Base-by-base conservation (phyloP, 2,113 vertebrate species). In the Prionailurus bengalensis region DNA sequence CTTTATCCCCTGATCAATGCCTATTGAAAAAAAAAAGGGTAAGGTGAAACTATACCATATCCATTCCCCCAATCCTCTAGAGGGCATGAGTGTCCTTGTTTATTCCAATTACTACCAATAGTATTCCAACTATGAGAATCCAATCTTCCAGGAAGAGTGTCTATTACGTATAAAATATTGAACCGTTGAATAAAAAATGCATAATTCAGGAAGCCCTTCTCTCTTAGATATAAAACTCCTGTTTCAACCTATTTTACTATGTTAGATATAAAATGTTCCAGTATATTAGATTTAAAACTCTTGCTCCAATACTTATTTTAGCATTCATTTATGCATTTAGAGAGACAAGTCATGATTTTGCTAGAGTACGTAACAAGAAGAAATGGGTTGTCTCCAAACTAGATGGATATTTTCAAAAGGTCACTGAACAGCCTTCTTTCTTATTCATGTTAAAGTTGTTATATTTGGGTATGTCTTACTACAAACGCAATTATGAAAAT, bases 161-260 rank as follows among this genome's bases (percentile, higher is more conserved):
- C 48, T 93, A 63, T 70, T 73, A 68, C 13, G 63, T 16, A 2
- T 13, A 61, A 68, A 89, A 31, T 76, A 78, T 0, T 33, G 33
- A 95, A 61, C 42, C 31, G 68, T 1, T 36, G 83, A 53, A 21
- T 76, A 1, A 80, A 89, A 88, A 97, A 51, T 19, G 21, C 12
- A n/a, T 78, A 70, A 86, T 21, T 83, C 27, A 84, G 36, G 74
- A 39, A 94, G 13, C 0, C 9, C 33, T 85, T 81, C 25, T 42
- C 66, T 94, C 83, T 74, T 78, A 42, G 39, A 91, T 73, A n/a
- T 27, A 74, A 90, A 90, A 92, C 23, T 74, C 65, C 31, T 84
- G 33, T 89, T 81, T 94, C 55, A 82, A 5, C 19, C 78, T 53
- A 16, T 87, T 84, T 95, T 51, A 85, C 16, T 94, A 42, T 19